Percentiles rank a stretch among this genome's conserved stretches.
phyloP scores from a whole-genome alignment of 37 sponge, comb jelly and placozoan species.

The Chondrilla cf. caribensis region DNA sequence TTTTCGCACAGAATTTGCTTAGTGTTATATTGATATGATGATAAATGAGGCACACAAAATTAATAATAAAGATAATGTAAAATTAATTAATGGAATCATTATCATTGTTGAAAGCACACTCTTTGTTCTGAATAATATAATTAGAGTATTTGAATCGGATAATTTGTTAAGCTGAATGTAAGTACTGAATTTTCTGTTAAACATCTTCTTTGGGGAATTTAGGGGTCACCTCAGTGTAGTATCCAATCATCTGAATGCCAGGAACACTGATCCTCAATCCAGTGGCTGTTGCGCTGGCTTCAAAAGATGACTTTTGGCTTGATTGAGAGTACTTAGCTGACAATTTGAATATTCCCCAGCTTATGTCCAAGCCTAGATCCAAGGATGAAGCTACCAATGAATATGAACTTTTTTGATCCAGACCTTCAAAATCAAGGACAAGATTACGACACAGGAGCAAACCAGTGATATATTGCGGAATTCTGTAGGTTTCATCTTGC shows the following conservation, averaged over 20 bases:
- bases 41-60: too few relatives aligned
- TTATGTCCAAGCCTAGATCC: not conserved
- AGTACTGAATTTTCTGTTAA: too few relatives aligned
- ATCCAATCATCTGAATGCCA: slow-evolving; percentile 14
- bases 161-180: too few relatives aligned
- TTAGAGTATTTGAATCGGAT: too few relatives aligned
- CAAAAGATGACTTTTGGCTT: not conserved
- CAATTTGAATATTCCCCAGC: not conserved
- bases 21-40: too few relatives aligned
- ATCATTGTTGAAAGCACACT: too few relatives aligned
- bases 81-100: too few relatives aligned
- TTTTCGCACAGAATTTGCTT: too few relatives aligned
- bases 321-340: not conserved
- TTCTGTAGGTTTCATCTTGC: too few relatives aligned
- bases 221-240: not conserved
- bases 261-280: not conserved
- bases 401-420: not conserved
- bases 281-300: not conserved
- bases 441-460: not conserved
- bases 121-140: too few relatives aligned
- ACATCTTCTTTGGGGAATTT: not conserved
- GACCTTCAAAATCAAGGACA: not conserved
- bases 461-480: slow-evolving; percentile 4
- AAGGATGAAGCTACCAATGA: not conserved
- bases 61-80: too few relatives aligned